Evolutionary conservation across 2,797 vertebrate genomes (phyloP), one percentile per base, ranked within the genome.

Genomic region (Kryptopterus vitreolus): DNA sequence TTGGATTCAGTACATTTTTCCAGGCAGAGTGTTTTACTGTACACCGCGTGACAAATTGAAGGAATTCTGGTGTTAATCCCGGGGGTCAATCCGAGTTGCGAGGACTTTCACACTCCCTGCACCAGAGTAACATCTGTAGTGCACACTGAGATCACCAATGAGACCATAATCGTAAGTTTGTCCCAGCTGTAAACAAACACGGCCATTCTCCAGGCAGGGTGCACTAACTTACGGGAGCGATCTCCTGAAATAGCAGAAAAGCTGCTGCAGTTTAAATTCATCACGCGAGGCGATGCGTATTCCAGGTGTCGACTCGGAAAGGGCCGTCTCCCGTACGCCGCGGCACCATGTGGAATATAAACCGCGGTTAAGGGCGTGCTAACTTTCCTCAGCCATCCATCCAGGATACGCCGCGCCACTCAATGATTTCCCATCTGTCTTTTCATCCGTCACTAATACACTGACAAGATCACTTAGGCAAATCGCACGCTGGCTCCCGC

Each of bases 231-330:
- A 83, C 70, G 78, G 76, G 85, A 86, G 85, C 84, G 79, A 83
- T 82, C 81, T 77, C 78, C 76, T 52, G 50, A 85, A 80, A 84
- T 63, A 82, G 82, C 65, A 73, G 69, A 76, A 65, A 76, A 62
- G 74, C 79, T 63, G 74, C 80, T 63, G 57, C 24, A 48, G 79
- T 87, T 83, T 66, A 83, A 63, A 83, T 86, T 83, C 79, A 84
- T 83, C 79, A 79, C 63, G 61, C 78, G 63, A 43, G 53, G 65
- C 81, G n/a, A n/a, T n/a, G 77, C 78, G 76, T 85, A 80, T 82
- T 84, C 82, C 82, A 87, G 87, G 86, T 86, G 86, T 88, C 85
- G 83, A 87, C 82, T 84, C 84, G 77, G 63, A 78, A 80, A 81
- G 72, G 74, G 82, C 75, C 81, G 78, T 75, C 73, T 83, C 73